Conservation (phyloP, 2,797 vertebrate genomes). For the Tragopan temminckii region DNA sequence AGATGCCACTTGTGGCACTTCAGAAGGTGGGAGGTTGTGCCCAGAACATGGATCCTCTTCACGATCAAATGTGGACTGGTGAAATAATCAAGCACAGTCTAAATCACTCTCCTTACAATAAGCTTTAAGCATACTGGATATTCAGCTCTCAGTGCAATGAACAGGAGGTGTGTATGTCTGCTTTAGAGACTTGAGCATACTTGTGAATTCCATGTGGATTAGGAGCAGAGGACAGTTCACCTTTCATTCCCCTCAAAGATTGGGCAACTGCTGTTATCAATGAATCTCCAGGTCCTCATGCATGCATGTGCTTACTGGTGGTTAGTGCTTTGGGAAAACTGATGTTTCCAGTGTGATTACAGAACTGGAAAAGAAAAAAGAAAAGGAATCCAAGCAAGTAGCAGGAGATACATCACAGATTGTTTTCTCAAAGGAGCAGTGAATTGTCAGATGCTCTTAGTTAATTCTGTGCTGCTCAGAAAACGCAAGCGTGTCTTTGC, state of each 20-base stretch:
- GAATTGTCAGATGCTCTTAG: background rate
- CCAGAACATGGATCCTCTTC: background rate
- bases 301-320: background rate
- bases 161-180: background rate
- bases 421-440: background rate
- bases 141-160: background rate
- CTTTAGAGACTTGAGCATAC: background rate
- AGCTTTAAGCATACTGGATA: background rate
- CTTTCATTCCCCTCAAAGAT: constrained; percentile 21
- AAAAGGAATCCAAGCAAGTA: background rate
- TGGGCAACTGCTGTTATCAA: background rate
- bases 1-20: background rate
- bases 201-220: background rate
- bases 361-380: background rate
- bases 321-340: constrained; percentile 1
- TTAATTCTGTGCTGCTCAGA: background rate
- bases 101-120: background rate
- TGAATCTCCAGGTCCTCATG: constrained; percentile 15
- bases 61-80: background rate
- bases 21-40: background rate
- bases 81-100: background rate
- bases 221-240: background rate
- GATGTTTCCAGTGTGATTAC: constrained; percentile 58
- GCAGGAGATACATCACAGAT: background rate
- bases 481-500: background rate